Base-by-base conservation (phyloP, 2,888 invertebrate genomes). In the Iphiclides podalirius region DNA sequence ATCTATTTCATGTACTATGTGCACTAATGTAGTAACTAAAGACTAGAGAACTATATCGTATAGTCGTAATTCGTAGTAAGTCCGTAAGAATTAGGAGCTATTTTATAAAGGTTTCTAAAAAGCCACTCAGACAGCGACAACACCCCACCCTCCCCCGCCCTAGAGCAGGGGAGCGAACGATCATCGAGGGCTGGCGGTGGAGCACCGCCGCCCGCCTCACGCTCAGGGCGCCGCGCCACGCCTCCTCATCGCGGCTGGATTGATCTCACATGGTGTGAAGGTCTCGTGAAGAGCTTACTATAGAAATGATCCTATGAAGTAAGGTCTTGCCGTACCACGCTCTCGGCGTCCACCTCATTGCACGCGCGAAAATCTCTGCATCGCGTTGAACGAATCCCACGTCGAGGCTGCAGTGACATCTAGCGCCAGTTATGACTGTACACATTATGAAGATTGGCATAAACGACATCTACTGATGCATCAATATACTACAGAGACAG, bases 141-240 rank as follows among this genome's bases (percentile, higher is more conserved):
- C 47, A 8, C 40, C 47, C 40, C 40, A 35, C 47, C 11, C 41
- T 41, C 12, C 28, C 36, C 35, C 33, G 26, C 28, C 35, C 20
- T 20, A 4, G 8, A 2, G 39, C 46, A n/a, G 12, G 33, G 17
- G 15, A 39, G 46, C 13, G 46, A 46, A 46, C 46, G 46, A 46
- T 46, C 46, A 46, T 39, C 46, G 46, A 46, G 34, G 23, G 46
- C 46, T 46, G 46, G 13, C 47, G 20, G 40, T 35, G 36, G 12
- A 26, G n/a, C 33, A 26, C 40, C 20, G 47, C 40, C 47, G 47
- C 47, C 47, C 47, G 40, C 47, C 47, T 47, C 47, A 47, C 47
- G 47, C 40, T 47, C 33, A 46, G 28, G 35, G 35, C 35, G 35
- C 35, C 35, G 35, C 35, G 35, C 35, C 35, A 35, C 35, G 9